phyloP scores from a whole-genome alignment of 2,797 vertebrate genomes.

The Chaunax sp. region DNA sequence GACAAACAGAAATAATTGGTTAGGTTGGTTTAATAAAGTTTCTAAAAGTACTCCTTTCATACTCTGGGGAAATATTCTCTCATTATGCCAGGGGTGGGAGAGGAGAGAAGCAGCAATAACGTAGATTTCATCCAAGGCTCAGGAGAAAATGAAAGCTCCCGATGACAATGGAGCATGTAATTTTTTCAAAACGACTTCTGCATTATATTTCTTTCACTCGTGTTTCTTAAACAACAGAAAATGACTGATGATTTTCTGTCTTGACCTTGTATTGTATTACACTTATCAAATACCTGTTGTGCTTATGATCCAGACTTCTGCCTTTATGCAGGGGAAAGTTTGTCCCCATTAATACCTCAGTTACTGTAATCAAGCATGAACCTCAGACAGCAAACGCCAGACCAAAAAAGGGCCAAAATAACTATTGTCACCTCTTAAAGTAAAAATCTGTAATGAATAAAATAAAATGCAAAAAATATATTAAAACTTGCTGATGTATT shows the following conservation, averaged over 20 bases:
- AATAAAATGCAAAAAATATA: too few species aligned
- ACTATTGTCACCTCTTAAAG: too few species aligned
- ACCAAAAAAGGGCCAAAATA: too few species aligned
- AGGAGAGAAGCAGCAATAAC: conserved; percentile 79
- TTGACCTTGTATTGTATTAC: conserved; percentile 15
- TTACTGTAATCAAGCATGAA: background rate
- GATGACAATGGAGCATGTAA: conserved; percentile 74
- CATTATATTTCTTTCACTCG: conserved; percentile 32
- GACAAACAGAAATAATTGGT: conserved; percentile 74
- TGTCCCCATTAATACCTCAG: background rate
- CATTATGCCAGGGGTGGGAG: conserved; percentile 75
- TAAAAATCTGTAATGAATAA: too few species aligned
- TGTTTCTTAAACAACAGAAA: conserved; percentile 44
- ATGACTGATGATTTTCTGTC: conserved; percentile 6
- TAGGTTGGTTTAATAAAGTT: conserved; percentile 83
- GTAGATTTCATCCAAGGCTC: conserved; percentile 75
- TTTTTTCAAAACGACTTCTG: conserved; percentile 76
- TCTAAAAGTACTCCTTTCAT: conserved; percentile 72
- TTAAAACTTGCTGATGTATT: too few species aligned
- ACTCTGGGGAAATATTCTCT: conserved; percentile 85
- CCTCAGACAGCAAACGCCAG: background rate
- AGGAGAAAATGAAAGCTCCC: conserved; percentile 79
- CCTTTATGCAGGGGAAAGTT: conserved; percentile 1
- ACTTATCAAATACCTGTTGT: conserved; percentile 23
- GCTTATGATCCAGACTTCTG: background rate